Conservation (phyloP, 1,140 invertebrate genomes). For the Tetraneura akinire region DNA sequence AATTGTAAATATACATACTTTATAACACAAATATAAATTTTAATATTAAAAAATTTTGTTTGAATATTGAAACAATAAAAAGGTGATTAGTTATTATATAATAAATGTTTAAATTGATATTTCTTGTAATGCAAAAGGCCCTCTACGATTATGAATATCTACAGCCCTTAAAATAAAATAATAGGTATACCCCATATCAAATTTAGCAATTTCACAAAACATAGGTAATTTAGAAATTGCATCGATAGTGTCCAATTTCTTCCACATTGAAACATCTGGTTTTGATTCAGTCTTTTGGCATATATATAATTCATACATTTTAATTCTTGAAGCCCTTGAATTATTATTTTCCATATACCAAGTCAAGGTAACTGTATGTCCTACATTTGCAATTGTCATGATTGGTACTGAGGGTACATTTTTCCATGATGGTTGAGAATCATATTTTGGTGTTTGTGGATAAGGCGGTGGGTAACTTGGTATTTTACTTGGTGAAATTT, state of each 20-base stretch:
- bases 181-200: not conserved
- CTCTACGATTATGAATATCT: not conserved
- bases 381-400: not conserved
- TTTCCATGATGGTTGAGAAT: not conserved
- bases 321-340: not conserved
- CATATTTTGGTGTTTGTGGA: not conserved
- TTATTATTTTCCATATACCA: not conserved
- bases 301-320: slow-evolving; percentile 3
- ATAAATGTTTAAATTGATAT: too few relatives aligned
- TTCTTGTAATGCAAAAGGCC: not conserved
- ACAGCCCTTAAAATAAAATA: slow-evolving; percentile 12
- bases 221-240: slow-evolving; percentile 3
- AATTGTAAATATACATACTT: too few relatives aligned
- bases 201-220: not conserved
- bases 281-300: not conserved
- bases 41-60: too few relatives aligned
- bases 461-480: slow-evolving; percentile 10
- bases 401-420: not conserved
- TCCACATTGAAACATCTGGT: not conserved
- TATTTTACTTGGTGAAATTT: too few relatives aligned
- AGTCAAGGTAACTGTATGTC: not conserved
- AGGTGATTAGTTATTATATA: too few relatives aligned
- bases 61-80: too few relatives aligned
- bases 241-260: not conserved
- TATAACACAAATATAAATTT: too few relatives aligned